Conservation (phyloP, 2,113 vertebrate species). For the Perca fluviatilis region DNA sequence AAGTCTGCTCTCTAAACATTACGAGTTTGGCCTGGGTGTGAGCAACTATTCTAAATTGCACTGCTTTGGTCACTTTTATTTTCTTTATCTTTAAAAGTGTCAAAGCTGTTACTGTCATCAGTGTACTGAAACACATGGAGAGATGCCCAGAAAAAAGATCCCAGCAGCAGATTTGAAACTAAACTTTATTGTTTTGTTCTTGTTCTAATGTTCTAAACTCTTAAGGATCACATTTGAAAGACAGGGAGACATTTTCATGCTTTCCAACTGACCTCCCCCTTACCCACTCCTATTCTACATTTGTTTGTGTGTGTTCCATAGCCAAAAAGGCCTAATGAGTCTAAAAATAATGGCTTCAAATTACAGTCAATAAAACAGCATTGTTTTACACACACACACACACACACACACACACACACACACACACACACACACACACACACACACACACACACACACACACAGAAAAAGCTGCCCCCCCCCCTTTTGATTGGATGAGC, state of each 20-base stretch:
- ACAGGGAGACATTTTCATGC: slow-evolving; percentile 7
- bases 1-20: slow-evolving; percentile 40
- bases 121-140: slow-evolving; percentile 1
- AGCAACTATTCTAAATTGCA: background rate
- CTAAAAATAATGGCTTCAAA: slow-evolving; percentile 62
- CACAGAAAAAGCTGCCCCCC: background rate
- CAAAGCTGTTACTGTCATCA: slow-evolving; percentile 3
- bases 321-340: slow-evolving; percentile 59
- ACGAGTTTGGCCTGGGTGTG: background rate
- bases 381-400: slow-evolving; percentile 13
- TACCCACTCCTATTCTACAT: background rate
- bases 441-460: background rate
- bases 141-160: background rate
- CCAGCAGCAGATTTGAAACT: slow-evolving; percentile 24
- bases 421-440: too few species aligned
- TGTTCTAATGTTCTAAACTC: slow-evolving; percentile 1
- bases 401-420: too few species aligned
- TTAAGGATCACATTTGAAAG: slow-evolving; percentile 34
- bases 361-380: slow-evolving; percentile 48
- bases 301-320: slow-evolving; percentile 29
- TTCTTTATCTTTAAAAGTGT: slow-evolving; percentile 18
- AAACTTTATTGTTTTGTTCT: slow-evolving; percentile 21
- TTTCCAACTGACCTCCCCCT: slow-evolving; percentile 2
- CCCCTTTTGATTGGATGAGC: background rate
- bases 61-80: slow-evolving; percentile 22